phyloP scores from a whole-genome alignment of 2,888 invertebrate species.

The Rhagonycha fulva region DNA sequence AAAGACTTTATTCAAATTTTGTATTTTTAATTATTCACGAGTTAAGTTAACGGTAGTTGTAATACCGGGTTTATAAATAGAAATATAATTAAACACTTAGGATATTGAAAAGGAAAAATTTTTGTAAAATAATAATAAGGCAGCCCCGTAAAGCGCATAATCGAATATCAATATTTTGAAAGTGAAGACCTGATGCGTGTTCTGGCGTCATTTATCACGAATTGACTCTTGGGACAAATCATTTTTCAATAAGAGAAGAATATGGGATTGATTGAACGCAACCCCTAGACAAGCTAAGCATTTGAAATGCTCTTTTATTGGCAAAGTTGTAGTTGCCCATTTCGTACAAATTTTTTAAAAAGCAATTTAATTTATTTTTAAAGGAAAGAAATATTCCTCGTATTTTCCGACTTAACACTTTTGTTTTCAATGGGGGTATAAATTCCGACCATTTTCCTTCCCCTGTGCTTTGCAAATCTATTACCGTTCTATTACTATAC shows the following conservation, averaged over 20 bases:
- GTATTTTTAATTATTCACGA: not conserved
- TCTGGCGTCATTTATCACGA: slow-evolving; percentile 41
- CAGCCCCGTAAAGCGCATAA: slow-evolving; percentile 24
- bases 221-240: slow-evolving; percentile 45
- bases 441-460: slow-evolving; percentile 6
- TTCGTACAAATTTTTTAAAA: not conserved
- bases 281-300: slow-evolving; percentile 24
- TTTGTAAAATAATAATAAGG: slow-evolving; percentile 4
- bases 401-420: slow-evolving; percentile 8
- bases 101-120: not conserved
- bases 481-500: not conserved
- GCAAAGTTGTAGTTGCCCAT: slow-evolving; percentile 3
- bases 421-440: slow-evolving; percentile 12
- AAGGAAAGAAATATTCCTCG: slow-evolving; percentile 11
- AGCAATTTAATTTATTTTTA: slow-evolving; percentile 7
- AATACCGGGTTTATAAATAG: not conserved
- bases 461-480: not conserved
- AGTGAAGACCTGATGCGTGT: slow-evolving; percentile 39
- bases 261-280: slow-evolving; percentile 42
- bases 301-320: slow-evolving; percentile 13
- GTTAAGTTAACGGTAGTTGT: not conserved
- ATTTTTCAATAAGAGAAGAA: slow-evolving; percentile 45
- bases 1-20: not conserved
- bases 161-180: slow-evolving; percentile 32
- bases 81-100: not conserved